A percentile compares a stretch with the other conserved stretches of the same genome.
phyloP scores from a whole-genome alignment of 2,888 invertebrate genomes.

The Drosophila niveifrons region DNA sequence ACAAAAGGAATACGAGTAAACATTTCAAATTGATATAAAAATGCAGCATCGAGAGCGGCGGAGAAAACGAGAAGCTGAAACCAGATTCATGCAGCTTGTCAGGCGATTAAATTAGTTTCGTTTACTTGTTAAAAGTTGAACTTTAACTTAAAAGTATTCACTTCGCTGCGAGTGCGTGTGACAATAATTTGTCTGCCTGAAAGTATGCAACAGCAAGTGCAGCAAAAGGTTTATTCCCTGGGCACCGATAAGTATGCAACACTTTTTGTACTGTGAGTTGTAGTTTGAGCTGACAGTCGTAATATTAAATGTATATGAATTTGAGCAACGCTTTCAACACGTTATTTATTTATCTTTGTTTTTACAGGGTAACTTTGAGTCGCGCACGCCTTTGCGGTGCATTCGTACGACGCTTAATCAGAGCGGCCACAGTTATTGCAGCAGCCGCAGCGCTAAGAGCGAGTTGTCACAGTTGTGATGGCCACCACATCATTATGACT shows the following conservation, averaged over 20 bases:
- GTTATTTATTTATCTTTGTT: background rate
- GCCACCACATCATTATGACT: constrained; percentile 58
- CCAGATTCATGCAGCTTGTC: constrained; percentile 10
- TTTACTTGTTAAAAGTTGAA: constrained; percentile 2
- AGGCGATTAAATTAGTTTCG: constrained; percentile 13
- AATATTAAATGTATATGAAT: too few relatives aligned
- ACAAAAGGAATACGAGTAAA: constrained; percentile 44
- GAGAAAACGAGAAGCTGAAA: constrained; percentile 15
- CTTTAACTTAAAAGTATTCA: background rate
- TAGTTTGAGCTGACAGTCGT: too few relatives aligned
- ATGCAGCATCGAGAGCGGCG: constrained; percentile 26
- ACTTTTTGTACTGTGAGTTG: background rate
- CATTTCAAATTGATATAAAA: constrained; percentile 69
- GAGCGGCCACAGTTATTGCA: constrained; percentile 48
- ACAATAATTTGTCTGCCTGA: background rate
- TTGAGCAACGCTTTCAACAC: too few relatives aligned
- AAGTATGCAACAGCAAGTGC: background rate
- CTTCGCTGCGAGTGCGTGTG: too few relatives aligned
- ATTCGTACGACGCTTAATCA: constrained; percentile 45
- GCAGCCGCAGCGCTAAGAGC: constrained; percentile 41
- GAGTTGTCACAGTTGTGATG: constrained; percentile 33
- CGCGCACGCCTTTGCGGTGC: background rate
- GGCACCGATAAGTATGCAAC: background rate
- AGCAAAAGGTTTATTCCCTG: background rate
- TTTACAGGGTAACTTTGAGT: constrained; percentile 19